Evolutionary conservation across 2,888 invertebrate species (phyloP), one percentile per base, ranked within the genome.

Genomic region (Ctenicera cuprea): DNA sequence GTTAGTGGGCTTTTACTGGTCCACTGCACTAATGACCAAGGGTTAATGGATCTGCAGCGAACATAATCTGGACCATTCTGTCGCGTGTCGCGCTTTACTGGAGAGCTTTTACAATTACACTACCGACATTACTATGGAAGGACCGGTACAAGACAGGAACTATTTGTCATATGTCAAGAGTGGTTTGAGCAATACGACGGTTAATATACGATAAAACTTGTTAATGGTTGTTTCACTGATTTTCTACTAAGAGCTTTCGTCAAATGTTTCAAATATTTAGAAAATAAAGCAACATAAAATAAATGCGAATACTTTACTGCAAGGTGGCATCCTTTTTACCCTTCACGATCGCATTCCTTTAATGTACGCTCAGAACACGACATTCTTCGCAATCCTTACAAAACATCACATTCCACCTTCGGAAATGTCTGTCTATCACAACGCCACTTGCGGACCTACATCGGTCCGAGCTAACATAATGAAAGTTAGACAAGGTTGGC

Each of bases 41-140:
- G 72, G 74, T 76, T 76, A 76, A 76, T 75, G 76, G 72, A 76
- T 73, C 52, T 63, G 67, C 62, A 68, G 54, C 67, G 18, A 62
- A 63, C 62, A 63, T 67, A 52, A 71, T 70, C 57, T 68, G 41
- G 37, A 59, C 67, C 59, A 59, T 68, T 68, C 67, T 59, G 67
- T 57, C 67, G 57, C 59, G 54, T 43, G 59, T 57, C 57, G 67
- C 67, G 43, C 59, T 68, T 59, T 57, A 33, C 67, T 57, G 43
- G 43, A 59, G 26, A 68, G 67, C 57, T 59, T 45, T 57, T 43
- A 59, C 65, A 54, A 41, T 66, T 66, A 66, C 65, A 41, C 33
- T 22, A 54, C 38, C 20, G 22, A 52, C 26, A 14, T 54, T 54
- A 30, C 30, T 26, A 50, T 45, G 7, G 18, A 45, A 45, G 1